phyloP scores from a whole-genome alignment of 2,888 invertebrate species.

The Clivina fossor region DNA sequence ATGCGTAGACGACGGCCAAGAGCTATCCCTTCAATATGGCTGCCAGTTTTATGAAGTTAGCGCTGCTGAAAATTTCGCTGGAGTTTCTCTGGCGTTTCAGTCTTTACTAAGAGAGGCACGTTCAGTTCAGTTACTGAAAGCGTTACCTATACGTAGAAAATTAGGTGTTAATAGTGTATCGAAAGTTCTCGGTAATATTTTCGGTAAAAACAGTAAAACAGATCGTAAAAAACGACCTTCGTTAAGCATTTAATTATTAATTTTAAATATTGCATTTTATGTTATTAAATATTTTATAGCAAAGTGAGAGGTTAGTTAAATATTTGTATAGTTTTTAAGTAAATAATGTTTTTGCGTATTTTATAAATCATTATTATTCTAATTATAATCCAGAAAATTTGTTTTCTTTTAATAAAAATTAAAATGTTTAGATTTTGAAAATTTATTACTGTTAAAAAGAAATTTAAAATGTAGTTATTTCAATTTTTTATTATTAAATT shows the following conservation, averaged over 20 bases:
- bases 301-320: background rate
- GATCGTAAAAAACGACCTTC: conserved; percentile 78
- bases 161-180: conserved; percentile 77
- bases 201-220: conserved; percentile 75
- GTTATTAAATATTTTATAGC: background rate
- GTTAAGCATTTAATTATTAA: conserved; percentile 75
- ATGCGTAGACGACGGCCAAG: conserved; percentile 78
- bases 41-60: conserved; percentile 86
- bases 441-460: no score
- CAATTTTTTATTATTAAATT: no score
- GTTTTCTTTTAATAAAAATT: no score
- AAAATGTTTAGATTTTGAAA: no score
- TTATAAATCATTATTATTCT: no score
- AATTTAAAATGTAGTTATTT: no score
- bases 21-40: conserved; percentile 72
- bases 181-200: conserved; percentile 77
- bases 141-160: conserved; percentile 70
- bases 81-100: conserved; percentile 79
- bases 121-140: conserved; percentile 69
- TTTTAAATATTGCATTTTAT: no score
- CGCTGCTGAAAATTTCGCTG: conserved; percentile 79
- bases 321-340: background rate
- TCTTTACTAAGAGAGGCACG: conserved; percentile 74
- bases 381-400: no score
- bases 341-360: no score